Conservation (phyloP, 2,113 vertebrate species). For the Misgurnus anguillicaudatus region DNA sequence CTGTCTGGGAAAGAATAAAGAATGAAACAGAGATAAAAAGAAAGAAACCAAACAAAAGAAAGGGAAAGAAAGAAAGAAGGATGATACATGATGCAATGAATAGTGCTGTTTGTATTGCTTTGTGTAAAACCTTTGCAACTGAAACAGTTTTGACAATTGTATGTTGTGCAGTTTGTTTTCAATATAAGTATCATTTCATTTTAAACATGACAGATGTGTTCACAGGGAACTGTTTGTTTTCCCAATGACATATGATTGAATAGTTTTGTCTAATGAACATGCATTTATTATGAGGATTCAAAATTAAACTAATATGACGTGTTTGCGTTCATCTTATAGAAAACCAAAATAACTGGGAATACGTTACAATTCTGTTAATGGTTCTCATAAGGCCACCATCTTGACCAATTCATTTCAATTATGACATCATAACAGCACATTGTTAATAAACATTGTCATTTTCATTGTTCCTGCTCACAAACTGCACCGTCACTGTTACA, state of each 20-base stretch:
- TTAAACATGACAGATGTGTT: slow-evolving; percentile 15
- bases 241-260: not conserved
- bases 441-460: not conserved
- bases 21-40: too few relatives aligned
- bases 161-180: slow-evolving; percentile 11
- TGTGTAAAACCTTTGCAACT: not conserved
- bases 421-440: slow-evolving; percentile 26
- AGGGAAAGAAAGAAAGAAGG: too few relatives aligned
- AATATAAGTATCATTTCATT: not conserved
- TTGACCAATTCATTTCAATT: slow-evolving; percentile 40
- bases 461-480: slow-evolving; percentile 20
- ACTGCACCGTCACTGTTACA: slow-evolving; percentile 25
- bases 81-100: not conserved
- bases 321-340: not conserved
- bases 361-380: slow-evolving; percentile 8
- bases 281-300: slow-evolving; percentile 3
- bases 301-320: not conserved
- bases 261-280: slow-evolving; percentile 9
- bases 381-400: not conserved
- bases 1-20: too few relatives aligned
- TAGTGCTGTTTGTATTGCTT: slow-evolving; percentile 9
- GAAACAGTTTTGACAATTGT: not conserved
- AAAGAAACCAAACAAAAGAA: too few relatives aligned
- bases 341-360: not conserved
- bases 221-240: not conserved